Percentiles rank a stretch among this genome's conserved stretches.
Conservation (phyloP, 2,113 vertebrate genomes). For the Burhinus bistriatus region DNA sequence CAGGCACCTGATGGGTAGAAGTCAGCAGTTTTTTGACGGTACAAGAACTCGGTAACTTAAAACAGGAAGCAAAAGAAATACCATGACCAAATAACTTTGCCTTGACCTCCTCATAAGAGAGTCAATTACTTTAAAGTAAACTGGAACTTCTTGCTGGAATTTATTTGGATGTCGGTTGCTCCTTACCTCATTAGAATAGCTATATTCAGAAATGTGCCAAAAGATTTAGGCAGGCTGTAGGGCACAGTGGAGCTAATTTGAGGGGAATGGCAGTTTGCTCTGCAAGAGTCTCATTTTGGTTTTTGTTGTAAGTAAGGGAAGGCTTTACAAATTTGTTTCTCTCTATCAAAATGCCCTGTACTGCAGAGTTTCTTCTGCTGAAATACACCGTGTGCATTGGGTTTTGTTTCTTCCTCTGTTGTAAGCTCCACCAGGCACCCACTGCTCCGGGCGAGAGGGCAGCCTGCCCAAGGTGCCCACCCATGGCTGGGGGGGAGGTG, state of each 20-base stretch:
- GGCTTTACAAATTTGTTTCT: neutral
- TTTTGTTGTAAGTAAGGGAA: neutral
- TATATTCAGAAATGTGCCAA: neutral
- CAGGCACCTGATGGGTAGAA: slow-evolving; percentile 29
- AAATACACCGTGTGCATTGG: accelerated
- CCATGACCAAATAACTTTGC: slow-evolving; percentile 17
- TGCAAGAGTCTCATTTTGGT: neutral
- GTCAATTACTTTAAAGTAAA: slow-evolving; percentile 25
- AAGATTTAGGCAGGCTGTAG: neutral
- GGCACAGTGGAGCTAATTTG: neutral
- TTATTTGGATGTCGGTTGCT: neutral
- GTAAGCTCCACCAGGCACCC: neutral
- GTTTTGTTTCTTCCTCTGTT: neutral
- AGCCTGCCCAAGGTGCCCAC: neutral
- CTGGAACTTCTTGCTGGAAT: slow-evolving; percentile 12
- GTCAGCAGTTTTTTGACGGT: slow-evolving; percentile 3
- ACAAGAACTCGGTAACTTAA: slow-evolving; percentile 32
- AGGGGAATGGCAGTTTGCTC: neutral
- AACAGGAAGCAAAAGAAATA: slow-evolving; percentile 56
- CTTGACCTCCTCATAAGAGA: slow-evolving; percentile 42
- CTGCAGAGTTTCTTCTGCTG: neutral
- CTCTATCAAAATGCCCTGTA: neutral
- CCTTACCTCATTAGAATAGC: slow-evolving; percentile 15
- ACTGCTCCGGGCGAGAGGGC: accelerated
- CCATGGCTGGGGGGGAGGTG: accelerated